Evolutionary conservation across 2,888 invertebrate genomes (phyloP).

Genomic region (Ceraclea dissimilis): DNA sequence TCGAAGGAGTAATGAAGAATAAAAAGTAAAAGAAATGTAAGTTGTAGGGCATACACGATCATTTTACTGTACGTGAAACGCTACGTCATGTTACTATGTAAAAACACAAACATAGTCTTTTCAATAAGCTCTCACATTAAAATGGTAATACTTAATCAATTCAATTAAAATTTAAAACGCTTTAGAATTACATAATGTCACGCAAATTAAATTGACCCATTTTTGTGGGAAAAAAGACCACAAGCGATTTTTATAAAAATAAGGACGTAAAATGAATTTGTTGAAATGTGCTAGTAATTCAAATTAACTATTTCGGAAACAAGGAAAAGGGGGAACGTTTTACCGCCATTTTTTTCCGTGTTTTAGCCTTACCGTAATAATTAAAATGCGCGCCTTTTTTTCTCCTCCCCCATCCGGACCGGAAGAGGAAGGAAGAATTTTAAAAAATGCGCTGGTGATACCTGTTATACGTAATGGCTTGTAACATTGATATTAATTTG

Average conservation of each 20-base stretch:
- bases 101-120: too few species aligned
- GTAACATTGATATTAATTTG: background rate
- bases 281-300: background rate
- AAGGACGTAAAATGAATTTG: background rate
- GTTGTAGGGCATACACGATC: too few species aligned
- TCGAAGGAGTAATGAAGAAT: too few species aligned
- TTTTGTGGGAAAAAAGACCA: background rate
- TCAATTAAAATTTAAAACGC: background rate
- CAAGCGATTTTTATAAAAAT: background rate
- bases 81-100: too few species aligned
- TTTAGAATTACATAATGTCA: background rate
- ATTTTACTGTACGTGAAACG: too few species aligned
- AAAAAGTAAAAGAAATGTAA: too few species aligned
- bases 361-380: background rate
- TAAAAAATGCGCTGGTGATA: background rate
- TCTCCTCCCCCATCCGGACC: background rate
- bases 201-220: background rate
- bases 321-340: background rate
- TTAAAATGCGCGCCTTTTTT: background rate
- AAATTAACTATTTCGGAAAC: background rate
- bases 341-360: background rate
- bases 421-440: constrained; percentile 2
- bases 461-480: too few species aligned
- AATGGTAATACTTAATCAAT: too few species aligned
- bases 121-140: too few species aligned